Conservation (phyloP, 2,888 invertebrate genomes). For the Stomorhina lunata region DNA sequence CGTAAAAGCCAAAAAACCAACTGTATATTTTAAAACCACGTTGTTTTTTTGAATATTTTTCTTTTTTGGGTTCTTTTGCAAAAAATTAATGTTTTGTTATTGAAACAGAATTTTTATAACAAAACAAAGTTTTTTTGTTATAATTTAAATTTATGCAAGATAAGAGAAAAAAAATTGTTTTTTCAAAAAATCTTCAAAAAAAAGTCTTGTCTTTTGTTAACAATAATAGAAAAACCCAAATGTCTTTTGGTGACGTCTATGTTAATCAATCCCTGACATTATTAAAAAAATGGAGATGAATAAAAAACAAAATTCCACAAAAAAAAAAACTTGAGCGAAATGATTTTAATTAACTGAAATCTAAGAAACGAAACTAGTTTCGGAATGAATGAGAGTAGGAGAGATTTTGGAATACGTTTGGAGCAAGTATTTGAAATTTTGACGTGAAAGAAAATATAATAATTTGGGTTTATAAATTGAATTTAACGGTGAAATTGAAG, state of each 20-base stretch:
- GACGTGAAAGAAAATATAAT: neutral
- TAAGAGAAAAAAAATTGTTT: neutral
- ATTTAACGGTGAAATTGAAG: too few relatives aligned
- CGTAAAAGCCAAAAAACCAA: neutral
- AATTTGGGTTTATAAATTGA: neutral
- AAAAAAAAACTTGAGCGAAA: neutral
- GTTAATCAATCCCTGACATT: constrained; percentile 47
- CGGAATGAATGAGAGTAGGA: neutral
- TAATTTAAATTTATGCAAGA: constrained; percentile 12
- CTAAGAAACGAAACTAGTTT: neutral
- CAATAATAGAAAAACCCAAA: constrained; percentile 40
- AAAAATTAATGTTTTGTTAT: constrained; percentile 22
- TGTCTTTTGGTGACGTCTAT: constrained; percentile 28
- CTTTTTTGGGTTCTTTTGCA: neutral
- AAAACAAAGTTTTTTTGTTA: neutral
- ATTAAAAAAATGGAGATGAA: too few relatives aligned
- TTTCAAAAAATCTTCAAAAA: neutral
- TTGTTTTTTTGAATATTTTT: neutral
- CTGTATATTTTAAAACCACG: constrained; percentile 10
- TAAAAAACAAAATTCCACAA: constrained; percentile 16
- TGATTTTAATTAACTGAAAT: neutral
- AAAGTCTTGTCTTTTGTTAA: neutral
- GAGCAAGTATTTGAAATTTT: neutral
- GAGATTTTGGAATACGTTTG: neutral
- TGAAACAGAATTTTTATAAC: neutral